These are phyloP conservation scores for Orchesella flavescens DNA, from an alignment of 2,888 invertebrate genomes.

Conservation along the genomic window DNA sequence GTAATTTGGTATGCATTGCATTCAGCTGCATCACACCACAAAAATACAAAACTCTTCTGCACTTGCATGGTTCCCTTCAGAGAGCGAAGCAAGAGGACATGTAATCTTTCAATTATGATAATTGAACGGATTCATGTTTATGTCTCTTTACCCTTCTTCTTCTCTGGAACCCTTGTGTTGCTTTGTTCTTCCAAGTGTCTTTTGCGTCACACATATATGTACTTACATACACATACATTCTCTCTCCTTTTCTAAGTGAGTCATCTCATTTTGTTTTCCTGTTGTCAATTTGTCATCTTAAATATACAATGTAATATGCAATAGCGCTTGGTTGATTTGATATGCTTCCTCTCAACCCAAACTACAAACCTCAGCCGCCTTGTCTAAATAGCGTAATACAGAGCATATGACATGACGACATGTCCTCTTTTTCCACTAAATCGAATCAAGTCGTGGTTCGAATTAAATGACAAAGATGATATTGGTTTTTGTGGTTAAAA, in stretches of 20 bases:
- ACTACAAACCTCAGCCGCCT: neutral
- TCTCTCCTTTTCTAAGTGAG: constrained; percentile 1
- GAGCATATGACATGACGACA: neutral
- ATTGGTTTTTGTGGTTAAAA: constrained; percentile 21
- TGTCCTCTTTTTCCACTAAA: neutral
- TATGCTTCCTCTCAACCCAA: neutral
- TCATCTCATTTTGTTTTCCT: constrained; percentile 12
- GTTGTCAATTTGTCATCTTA: constrained; percentile 20
- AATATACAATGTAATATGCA: constrained; percentile 6
- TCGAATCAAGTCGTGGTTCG: constrained; percentile 10
- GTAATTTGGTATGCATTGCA: too few relatives aligned
- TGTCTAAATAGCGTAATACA: too few relatives aligned
- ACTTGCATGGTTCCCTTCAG: too few relatives aligned
- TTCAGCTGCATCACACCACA: too few relatives aligned
- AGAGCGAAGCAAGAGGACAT: neutral
- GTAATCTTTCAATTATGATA: constrained; percentile 28
- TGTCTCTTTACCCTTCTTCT: constrained; percentile 5
- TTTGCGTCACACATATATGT: neutral
- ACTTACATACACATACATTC: neutral
- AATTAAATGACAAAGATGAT: neutral
- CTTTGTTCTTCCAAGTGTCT: neutral
- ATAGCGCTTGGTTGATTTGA: neutral
- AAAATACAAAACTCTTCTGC: too few relatives aligned
- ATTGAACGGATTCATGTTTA: constrained; percentile 22
- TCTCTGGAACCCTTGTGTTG: neutral